Base-by-base conservation (phyloP, 2,888 invertebrate genomes). In the Synergus laeviventris region DNA sequence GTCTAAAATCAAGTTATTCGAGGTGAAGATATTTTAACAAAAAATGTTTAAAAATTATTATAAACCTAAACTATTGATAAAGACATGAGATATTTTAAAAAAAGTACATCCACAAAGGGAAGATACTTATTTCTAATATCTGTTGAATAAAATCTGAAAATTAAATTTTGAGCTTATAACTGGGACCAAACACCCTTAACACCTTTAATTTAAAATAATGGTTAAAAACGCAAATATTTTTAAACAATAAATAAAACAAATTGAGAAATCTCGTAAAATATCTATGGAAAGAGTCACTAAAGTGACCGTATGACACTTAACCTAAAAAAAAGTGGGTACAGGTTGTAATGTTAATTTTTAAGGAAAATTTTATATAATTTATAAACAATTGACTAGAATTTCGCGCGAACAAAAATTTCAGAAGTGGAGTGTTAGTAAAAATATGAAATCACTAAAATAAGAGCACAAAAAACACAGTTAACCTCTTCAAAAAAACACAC, bases 401-500 rank as follows among this genome's bases (percentile, higher is more conserved):
- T 56, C 12, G 1, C 12, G 11, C 12, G 12, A 56, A 21, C 3
- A 0, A 11, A 56, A 56, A 18, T 12, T 8, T 9, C 3, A 21
- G 3, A 2, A 21, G 1, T 1, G 11, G 0, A 21, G 18, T 56
- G 12, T 18, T 21, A 56, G 11, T 21, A 21, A 18, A 18, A 56
- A 56, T 12, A 0, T 21, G 18, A 21, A 56, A 21, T 21, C 56
- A 56, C 11, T 21, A 18, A 1, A 49, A 56, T 18, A 56, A 56
- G 18, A 56, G 18, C 21, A 21, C 24, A 8, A 45, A 66, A 14
- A 16, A 3, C 24, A 70, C 16, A 45, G 45, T 16, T 70, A 70
- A 70, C 66, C 66, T 70, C 66, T 73, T 36, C 49, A 80, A 49
- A 12, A 75, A 59, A 24, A 24, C 38, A 66, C 24, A 73, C 36